Base-by-base conservation (phyloP, 2,888 invertebrate genomes). In the Cryptocephalus moraei region DNA sequence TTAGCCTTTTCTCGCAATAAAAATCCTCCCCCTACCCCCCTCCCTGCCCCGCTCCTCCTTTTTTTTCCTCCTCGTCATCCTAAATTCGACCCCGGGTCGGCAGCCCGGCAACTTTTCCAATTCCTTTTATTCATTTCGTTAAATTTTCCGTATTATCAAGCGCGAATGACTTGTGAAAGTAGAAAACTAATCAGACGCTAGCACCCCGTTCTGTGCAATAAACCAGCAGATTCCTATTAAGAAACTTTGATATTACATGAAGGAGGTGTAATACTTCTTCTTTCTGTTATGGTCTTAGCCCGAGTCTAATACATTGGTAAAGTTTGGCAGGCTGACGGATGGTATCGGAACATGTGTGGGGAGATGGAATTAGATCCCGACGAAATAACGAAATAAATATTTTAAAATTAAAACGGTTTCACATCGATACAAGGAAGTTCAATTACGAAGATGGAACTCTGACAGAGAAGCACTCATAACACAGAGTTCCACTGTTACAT, bases 321-420 rank as follows among this genome's bases (percentile, higher is more conserved):
- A 66, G 64, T 66, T 66, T 65, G 64, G 63, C 63, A 62, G 58
- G 58, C 61, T 66, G 65, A 66, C 65, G 63, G 63, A 61, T 57
- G 54, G 57, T 51, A 53, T 46, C 53, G 40, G 49, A 53, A 54
- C 60, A 61, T 60, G 58, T 62, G 62, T 58, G 58, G 2, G 22
- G 22, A 6, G 22, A 22, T 22, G 22, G 22, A 22, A 22, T 22
- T 22, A 22, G 22, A 22, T 22, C 22, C 22, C 22, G 22, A 22
- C 22, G 22, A 22, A 22, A 22, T 22, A 22, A 22, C 22, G 22
- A 22, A 22, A 22, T 22, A 22, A 22, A 22, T 6, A 6, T 22
- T 22, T 22, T 22, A 22, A 22, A 22, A 22, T 22, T 22, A 22
- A 22, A 22, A 22, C 22, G 22, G 2, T 6, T 22, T 22, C 22